Evolutionary conservation across 1,140 invertebrate species (phyloP).

Genomic region (Carcinoscorpius rotundicauda): DNA sequence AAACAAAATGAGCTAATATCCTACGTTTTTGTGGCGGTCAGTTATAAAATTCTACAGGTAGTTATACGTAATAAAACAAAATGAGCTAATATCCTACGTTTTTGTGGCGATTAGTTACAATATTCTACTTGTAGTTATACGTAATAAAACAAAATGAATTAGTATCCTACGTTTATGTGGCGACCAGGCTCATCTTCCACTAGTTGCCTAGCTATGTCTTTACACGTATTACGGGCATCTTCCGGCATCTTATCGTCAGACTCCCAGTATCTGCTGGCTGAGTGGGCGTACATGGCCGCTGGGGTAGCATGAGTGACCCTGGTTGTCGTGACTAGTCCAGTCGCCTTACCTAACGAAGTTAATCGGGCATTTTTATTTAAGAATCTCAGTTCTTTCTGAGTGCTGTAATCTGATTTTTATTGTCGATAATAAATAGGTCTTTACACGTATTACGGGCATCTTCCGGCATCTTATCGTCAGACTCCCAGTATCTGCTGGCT

Average conservation of each 20-base stretch:
- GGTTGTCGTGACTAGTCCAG: conserved; percentile 78
- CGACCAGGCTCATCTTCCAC: conserved; percentile 34
- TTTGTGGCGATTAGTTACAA: too few species aligned
- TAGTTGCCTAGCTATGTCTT: conserved; percentile 59
- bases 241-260: conserved; percentile 38
- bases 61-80: too few species aligned
- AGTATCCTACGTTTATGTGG: too few species aligned
- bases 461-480: conserved; percentile 41
- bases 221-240: conserved; percentile 34
- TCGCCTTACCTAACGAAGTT: conserved; percentile 27
- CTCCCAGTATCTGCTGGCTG: conserved; percentile 61
- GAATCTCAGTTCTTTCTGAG: too few species aligned
- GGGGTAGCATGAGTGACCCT: conserved; percentile 85
- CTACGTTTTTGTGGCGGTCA: too few species aligned
- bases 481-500: conserved; percentile 62
- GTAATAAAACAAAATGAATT: too few species aligned
- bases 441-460: conserved; percentile 33
- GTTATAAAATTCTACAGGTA: too few species aligned
- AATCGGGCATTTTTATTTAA: too few species aligned
- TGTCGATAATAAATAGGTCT: conserved; percentile 31
- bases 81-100: too few species aligned
- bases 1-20: too few species aligned
- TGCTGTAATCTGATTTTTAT: too few species aligned
- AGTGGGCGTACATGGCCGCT: conserved; percentile 65
- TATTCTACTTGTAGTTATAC: too few species aligned